phyloP scores from a whole-genome alignment of 2,888 invertebrate genomes.

The Bombylius major region DNA sequence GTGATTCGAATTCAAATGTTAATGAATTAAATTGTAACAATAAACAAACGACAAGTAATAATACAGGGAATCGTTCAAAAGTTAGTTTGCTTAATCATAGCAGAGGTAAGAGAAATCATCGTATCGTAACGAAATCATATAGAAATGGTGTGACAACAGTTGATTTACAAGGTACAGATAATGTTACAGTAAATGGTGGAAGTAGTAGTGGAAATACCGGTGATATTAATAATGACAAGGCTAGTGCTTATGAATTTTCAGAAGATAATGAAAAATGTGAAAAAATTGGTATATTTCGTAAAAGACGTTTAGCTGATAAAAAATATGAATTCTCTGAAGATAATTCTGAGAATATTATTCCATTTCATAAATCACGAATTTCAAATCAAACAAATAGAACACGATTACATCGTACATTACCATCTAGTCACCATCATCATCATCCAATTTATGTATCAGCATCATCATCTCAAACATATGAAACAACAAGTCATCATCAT shows the following conservation, averaged over 20 bases:
- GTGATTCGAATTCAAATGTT: slow-evolving; percentile 17
- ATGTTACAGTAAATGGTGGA: background rate
- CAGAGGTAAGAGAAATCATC: slow-evolving; percentile 25
- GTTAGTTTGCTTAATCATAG: slow-evolving; percentile 22
- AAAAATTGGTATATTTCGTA: slow-evolving; percentile 74
- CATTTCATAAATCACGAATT: slow-evolving; percentile 27
- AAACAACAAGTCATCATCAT: slow-evolving; percentile 20
- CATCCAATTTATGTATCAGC: slow-evolving; percentile 8
- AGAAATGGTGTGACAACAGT: slow-evolving; percentile 32
- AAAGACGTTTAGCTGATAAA: slow-evolving; percentile 75
- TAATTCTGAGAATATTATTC: slow-evolving; percentile 49
- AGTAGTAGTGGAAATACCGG: background rate
- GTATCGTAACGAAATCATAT: slow-evolving; percentile 33
- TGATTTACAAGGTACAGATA: slow-evolving; percentile 22
- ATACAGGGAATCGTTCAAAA: slow-evolving; percentile 12
- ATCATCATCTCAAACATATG: slow-evolving; percentile 13
- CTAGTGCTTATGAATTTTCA: slow-evolving; percentile 64
- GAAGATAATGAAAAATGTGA: slow-evolving; percentile 75
- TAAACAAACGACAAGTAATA: background rate
- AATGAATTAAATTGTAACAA: slow-evolving; percentile 9
- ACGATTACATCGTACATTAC: slow-evolving; percentile 12
- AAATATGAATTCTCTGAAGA: slow-evolving; percentile 86
- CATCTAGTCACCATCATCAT: slow-evolving; percentile 9
- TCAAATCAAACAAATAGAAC: background rate
- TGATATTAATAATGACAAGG: slow-evolving; percentile 20